Conservation (phyloP, 2,797 vertebrate genomes). For the Lepidocolaptes lacrymiger region DNA sequence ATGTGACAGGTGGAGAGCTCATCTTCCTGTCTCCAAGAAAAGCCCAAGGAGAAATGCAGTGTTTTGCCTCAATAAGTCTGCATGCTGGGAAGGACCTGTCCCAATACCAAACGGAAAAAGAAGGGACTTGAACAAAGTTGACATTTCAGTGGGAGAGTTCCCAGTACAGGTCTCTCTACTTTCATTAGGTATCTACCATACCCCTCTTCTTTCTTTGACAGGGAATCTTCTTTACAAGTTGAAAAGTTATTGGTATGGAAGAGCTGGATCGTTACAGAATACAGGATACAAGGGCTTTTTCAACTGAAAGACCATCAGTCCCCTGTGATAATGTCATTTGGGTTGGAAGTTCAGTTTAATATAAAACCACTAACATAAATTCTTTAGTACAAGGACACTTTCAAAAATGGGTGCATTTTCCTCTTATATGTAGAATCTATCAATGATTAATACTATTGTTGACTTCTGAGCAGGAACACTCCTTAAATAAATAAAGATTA, state of each 20-base stretch:
- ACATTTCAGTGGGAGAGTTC: background rate
- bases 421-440: background rate
- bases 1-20: background rate
- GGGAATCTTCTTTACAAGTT: background rate
- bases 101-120: background rate
- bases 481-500: conserved; percentile 41
- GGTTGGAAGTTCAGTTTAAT: background rate
- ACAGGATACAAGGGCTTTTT: background rate
- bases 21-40: background rate
- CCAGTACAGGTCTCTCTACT: background rate
- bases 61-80: fast-evolving
- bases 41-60: fast-evolving
- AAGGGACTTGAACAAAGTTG: background rate
- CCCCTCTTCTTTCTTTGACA: background rate
- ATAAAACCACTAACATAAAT: background rate
- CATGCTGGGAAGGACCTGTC: background rate
- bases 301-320: background rate
- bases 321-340: background rate
- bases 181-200: background rate
- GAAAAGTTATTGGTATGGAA: background rate
- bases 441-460: conserved; percentile 48
- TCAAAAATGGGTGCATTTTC: background rate
- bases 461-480: background rate
- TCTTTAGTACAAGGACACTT: background rate
- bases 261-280: background rate